Percentiles rank a stretch among this genome's conserved stretches.
phyloP scores from a whole-genome alignment of 2,113 vertebrate genomes.

The Indicator indicator region DNA sequence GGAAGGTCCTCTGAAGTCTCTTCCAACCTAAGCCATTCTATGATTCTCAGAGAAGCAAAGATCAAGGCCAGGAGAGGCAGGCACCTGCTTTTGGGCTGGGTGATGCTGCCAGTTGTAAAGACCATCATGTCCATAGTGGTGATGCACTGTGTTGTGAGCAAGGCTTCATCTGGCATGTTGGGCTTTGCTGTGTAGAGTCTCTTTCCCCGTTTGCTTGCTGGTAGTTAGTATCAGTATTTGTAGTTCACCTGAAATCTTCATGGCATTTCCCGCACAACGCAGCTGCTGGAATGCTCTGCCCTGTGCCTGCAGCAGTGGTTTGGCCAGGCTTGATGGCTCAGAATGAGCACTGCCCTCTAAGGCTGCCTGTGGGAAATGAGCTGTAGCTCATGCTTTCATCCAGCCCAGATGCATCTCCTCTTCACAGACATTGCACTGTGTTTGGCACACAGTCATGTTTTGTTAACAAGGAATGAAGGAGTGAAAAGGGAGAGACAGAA shows the following conservation, averaged over 20 bases:
- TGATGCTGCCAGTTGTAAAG: accelerated
- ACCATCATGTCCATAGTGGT: accelerated
- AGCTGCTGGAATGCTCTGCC: neutral
- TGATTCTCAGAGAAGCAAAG: neutral
- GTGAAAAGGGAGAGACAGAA: neutral
- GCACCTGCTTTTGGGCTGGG: neutral
- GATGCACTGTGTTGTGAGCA: accelerated
- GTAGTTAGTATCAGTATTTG: neutral
- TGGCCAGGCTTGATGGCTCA: neutral
- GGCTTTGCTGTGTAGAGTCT: neutral
- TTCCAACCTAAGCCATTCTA: too few relatives aligned
- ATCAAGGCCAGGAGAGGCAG: neutral
- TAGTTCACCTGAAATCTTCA: neutral
- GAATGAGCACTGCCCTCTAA: neutral
- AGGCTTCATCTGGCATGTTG: accelerated
- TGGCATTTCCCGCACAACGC: neutral
- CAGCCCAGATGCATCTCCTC: neutral
- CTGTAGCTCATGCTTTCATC: neutral
- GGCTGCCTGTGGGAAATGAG: neutral
- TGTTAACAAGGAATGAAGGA: constrained; percentile 26
- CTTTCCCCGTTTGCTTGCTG: neutral
- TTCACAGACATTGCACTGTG: neutral
- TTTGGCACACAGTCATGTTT: neutral
- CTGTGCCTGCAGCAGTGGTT: neutral
- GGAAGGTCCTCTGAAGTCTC: too few relatives aligned